phyloP scores from a whole-genome alignment of 2,797 vertebrate genomes.

The Labeo calbasu region DNA sequence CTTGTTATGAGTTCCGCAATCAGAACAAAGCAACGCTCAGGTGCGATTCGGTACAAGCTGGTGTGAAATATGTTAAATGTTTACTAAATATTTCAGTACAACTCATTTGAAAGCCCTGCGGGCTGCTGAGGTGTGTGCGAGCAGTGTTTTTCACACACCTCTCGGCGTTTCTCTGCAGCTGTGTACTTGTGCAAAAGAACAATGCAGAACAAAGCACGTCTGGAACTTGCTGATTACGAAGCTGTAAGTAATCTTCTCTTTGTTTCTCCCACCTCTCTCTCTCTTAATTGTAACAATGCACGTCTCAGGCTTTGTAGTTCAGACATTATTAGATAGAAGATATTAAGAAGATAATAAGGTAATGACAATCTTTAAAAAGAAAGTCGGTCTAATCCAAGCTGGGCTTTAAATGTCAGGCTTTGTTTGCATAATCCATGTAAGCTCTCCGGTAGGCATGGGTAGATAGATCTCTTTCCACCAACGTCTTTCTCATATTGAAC shows the following conservation, averaged over 20 bases:
- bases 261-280: not conserved
- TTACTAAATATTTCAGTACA: slow-evolving; percentile 1
- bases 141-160: slow-evolving; percentile 42
- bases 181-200: slow-evolving; percentile 99
- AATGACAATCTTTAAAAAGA: slow-evolving; percentile 40
- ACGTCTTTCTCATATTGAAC: slow-evolving; percentile 15
- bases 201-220: slow-evolving; percentile 98
- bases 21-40: slow-evolving; percentile 13
- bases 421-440: slow-evolving; percentile 40
- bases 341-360: slow-evolving; percentile 19
- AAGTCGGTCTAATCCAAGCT: slow-evolving; percentile 12
- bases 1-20: not conserved
- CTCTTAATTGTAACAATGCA: slow-evolving; percentile 35
- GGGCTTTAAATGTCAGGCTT: slow-evolving; percentile 38
- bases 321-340: slow-evolving; percentile 36
- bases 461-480: not conserved
- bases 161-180: slow-evolving; percentile 76
- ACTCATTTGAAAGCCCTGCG: slow-evolving; percentile 23
- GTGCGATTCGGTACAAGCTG: not conserved
- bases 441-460: not conserved
- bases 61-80: slow-evolving; percentile 21
- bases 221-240: slow-evolving; percentile 97
- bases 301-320: slow-evolving; percentile 32
- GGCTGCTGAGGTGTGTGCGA: slow-evolving; percentile 25
- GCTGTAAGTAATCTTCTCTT: slow-evolving; percentile 84